phyloP scores from a whole-genome alignment of 2,888 invertebrate species.

The Drosophila mayaguana region DNA sequence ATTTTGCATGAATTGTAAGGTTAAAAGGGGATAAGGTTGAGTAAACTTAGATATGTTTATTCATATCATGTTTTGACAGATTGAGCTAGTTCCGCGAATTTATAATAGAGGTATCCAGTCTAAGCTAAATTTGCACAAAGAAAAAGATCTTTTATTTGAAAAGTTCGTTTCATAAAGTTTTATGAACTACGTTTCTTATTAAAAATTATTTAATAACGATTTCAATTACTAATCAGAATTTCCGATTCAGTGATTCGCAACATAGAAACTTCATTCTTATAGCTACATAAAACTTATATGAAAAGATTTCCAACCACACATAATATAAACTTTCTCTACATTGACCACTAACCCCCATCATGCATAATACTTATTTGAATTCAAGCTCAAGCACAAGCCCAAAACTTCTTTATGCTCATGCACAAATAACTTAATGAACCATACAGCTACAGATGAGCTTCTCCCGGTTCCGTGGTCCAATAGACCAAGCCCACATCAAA shows the following conservation, averaged over 20 bases:
- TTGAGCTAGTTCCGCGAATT: not conserved
- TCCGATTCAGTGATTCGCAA: conserved; percentile 23
- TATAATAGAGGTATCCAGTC: not conserved
- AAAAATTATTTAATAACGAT: not conserved
- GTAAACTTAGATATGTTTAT: not conserved
- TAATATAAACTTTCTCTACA: conserved; percentile 1
- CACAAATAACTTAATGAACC: conserved; percentile 71
- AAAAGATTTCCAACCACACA: not conserved
- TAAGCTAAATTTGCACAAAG: not conserved
- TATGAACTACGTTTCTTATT: not conserved
- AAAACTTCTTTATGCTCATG: conserved; percentile 38
- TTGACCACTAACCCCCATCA: conserved; percentile 21
- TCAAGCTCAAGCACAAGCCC: conserved; percentile 6
- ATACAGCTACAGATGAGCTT: conserved; percentile 40
- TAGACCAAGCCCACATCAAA: conserved; percentile 63
- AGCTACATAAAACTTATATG: not conserved
- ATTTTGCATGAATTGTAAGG: conserved; percentile 11
- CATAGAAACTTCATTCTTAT: not conserved
- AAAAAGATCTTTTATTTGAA: not conserved
- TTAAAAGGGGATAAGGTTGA: not conserved
- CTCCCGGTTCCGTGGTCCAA: not conserved
- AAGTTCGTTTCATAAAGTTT: not conserved
- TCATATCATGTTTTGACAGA: no score
- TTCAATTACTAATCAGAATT: conserved; percentile 16
- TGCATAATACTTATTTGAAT: conserved; percentile 37